Evolutionary conservation across 2,888 invertebrate genomes (phyloP), one percentile per base, ranked within the genome.

Genomic region (Piscicola geometra): DNA sequence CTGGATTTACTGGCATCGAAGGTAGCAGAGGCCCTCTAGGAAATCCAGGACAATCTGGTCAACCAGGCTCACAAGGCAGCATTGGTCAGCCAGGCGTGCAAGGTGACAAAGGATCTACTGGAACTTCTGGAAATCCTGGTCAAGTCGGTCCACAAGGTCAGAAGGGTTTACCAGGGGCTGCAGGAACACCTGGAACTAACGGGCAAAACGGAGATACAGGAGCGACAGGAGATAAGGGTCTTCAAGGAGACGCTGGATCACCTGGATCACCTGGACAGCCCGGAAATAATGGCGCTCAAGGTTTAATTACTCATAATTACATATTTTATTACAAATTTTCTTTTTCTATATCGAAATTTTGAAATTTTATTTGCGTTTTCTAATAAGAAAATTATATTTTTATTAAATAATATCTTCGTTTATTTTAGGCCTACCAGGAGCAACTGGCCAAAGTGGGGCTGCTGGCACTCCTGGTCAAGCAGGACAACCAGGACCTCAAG

Each of bases 11-110:
- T n/a, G 77, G 77, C 28, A 69, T 64, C 56, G 5, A 21, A 3
- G 60, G 60, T 15, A n/a, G n/a, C 21, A 56, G 60, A 71, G 78
- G 78, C 9, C 71, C 60, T 18, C 21, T 33, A 21, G 78, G 78
- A 56, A 67, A 47, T 12, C 5, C 71, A 28, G 87, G 87, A 30
- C 83, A 84, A 80, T 79, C 84, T 50, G 87, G 87, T 21, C 79
- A 81, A 32, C 86, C 86, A 77, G 82, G 78, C 28, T 35, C 66
- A 32, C 35, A 47, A 21, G 78, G 79, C 41, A 32, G 52, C 5
- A n/a, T 70, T 21, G 79, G 79, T 69, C 69, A 70, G 50, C 18
- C 41, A 47, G 79, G 79, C 28, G 18, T 36, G 25, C 36, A 33
- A 56, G 77, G 76, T 50, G 71, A 56, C 12, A 32, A 73, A n/a